phyloP scores from a whole-genome alignment of 2,797 vertebrate genomes.

The Dendrocincla tyrannina region DNA sequence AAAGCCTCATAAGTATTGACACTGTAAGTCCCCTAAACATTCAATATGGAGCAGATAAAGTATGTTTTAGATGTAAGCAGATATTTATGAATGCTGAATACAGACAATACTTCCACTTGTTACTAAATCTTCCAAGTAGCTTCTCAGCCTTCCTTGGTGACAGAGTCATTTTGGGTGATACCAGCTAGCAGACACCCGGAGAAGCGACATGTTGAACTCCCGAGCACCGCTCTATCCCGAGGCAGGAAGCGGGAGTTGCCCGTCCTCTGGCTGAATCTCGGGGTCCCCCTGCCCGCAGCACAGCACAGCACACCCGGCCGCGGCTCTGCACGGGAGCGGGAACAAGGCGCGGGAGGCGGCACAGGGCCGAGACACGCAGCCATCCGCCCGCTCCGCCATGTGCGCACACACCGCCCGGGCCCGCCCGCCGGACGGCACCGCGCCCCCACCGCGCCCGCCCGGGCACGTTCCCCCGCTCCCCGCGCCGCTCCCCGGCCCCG shows the following conservation, averaged over 20 bases:
- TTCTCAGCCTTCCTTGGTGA: not conserved
- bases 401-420: not conserved
- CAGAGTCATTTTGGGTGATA: rapidly evolving
- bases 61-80: rapidly evolving
- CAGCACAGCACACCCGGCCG: not conserved
- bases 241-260: not conserved
- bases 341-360: not conserved
- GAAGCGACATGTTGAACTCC: not conserved
- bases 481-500: not conserved
- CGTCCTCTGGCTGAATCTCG: not conserved
- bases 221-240: not conserved
- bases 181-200: not conserved
- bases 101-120: not conserved
- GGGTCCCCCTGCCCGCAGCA: constrained; percentile 50
- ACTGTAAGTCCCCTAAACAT: not conserved
- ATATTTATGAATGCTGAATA: rapidly evolving
- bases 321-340: not conserved
- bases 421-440: not conserved
- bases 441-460: not conserved
- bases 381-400: not conserved
- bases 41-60: rapidly evolving
- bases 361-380: not conserved
- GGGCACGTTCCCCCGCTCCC: not conserved
- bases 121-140: not conserved
- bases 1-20: not conserved